phyloP scores from a whole-genome alignment of 2,888 invertebrate genomes.

The Brenthis hecate region DNA sequence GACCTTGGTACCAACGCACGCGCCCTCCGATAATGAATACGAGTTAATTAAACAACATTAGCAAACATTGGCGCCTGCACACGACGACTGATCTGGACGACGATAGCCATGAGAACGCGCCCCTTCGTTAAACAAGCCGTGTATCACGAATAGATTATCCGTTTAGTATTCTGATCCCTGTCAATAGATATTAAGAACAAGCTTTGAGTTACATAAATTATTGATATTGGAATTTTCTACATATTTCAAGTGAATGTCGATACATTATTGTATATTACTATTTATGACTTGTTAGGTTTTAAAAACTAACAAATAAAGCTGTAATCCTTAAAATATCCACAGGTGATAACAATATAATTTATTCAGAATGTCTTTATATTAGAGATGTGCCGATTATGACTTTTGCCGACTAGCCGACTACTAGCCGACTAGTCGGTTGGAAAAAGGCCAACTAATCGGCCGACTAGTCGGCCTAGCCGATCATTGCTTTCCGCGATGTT shows the following conservation, averaged over 20 bases:
- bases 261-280: too few species aligned
- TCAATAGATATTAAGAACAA: conserved; percentile 36
- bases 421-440: too few species aligned
- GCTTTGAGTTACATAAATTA: conserved; percentile 29
- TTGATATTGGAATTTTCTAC: conserved; percentile 1
- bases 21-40: conserved; percentile 74
- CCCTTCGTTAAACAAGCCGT: conserved; percentile 57
- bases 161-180: conserved; percentile 37
- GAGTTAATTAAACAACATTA: conserved; percentile 81
- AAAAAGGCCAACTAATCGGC: too few species aligned
- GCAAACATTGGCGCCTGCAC: conserved; percentile 76
- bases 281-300: too few species aligned
- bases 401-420: too few species aligned
- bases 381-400: too few species aligned
- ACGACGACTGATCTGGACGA: conserved; percentile 66
- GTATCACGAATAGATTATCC: conserved; percentile 48
- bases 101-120: conserved; percentile 60
- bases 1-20: conserved; percentile 51
- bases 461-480: too few species aligned
- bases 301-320: too few species aligned
- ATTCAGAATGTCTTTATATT: too few species aligned
- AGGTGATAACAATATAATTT: too few species aligned
- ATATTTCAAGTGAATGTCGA: not conserved
- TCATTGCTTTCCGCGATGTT: too few species aligned
- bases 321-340: too few species aligned